Percentiles rank a stretch among this genome's conserved stretches.
Evolutionary conservation across 2,888 invertebrate species (phyloP).

Genomic region (Acleris sparsana): DNA sequence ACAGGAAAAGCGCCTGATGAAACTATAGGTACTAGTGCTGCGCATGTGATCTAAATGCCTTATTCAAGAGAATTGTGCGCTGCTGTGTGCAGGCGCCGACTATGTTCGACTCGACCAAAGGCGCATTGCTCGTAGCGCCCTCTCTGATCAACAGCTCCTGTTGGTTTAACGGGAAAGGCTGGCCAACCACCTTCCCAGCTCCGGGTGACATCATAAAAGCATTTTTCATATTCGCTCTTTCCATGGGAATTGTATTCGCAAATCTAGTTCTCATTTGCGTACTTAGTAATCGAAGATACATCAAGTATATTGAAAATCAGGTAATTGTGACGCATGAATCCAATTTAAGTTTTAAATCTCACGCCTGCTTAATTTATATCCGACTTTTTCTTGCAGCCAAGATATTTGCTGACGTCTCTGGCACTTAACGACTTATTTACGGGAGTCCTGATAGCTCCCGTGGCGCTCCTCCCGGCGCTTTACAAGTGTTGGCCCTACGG

Average conservation of each 20-base stretch:
- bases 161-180: constrained; percentile 87
- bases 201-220: constrained; percentile 90
- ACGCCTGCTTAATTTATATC: not conserved
- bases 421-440: constrained; percentile 94
- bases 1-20: constrained; percentile 53
- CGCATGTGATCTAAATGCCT: constrained; percentile 80
- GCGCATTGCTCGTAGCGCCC: constrained; percentile 90
- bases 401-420: constrained; percentile 93
- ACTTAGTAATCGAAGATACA: constrained; percentile 91
- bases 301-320: constrained; percentile 94
- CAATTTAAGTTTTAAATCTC: not conserved
- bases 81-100: constrained; percentile 76
- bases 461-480: constrained; percentile 92
- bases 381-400: constrained; percentile 84
- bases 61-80: constrained; percentile 73
- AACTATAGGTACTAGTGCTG: constrained; percentile 65
- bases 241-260: constrained; percentile 90
- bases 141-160: constrained; percentile 93
- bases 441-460: constrained; percentile 93
- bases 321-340: constrained; percentile 69
- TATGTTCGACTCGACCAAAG: constrained; percentile 86
- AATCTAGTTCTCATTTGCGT: constrained; percentile 92
- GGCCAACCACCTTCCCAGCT: constrained; percentile 85
- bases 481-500: constrained; percentile 96
- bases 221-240: constrained; percentile 88